Conservation (phyloP, 1,140 invertebrate genomes). For the Heliothis subflexa region DNA sequence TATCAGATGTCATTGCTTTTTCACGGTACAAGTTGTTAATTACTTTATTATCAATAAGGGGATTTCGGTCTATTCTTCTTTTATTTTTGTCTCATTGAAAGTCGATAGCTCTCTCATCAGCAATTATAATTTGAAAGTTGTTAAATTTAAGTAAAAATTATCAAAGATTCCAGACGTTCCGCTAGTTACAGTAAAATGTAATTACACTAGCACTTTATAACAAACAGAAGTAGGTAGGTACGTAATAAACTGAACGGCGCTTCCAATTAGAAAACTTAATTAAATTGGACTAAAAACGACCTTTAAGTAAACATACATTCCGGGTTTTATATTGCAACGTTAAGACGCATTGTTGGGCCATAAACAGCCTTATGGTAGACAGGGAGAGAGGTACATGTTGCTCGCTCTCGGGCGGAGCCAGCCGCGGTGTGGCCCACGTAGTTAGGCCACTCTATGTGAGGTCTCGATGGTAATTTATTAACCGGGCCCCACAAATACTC, state of each 20-base stretch:
- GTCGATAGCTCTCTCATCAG: too few relatives aligned
- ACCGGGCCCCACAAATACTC: slow-evolving; percentile 74
- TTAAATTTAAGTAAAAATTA: slow-evolving; percentile 16
- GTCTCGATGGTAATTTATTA: slow-evolving; percentile 80
- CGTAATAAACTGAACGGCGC: slow-evolving; percentile 10
- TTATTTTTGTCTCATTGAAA: too few relatives aligned
- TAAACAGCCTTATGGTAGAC: slow-evolving; percentile 37
- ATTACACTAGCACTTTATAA: slow-evolving; percentile 20
- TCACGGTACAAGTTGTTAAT: too few relatives aligned
- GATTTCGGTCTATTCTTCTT: too few relatives aligned
- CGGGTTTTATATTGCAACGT: slow-evolving; percentile 23
- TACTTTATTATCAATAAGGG: too few relatives aligned
- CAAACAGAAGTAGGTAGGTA: slow-evolving; percentile 11
- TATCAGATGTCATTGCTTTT: neutral
- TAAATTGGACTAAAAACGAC: slow-evolving; percentile 44
- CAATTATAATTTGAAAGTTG: too few relatives aligned
- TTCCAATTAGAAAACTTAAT: slow-evolving; percentile 50
- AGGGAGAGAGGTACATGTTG: slow-evolving; percentile 42
- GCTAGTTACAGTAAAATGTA: slow-evolving; percentile 51
- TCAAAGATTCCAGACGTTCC: slow-evolving; percentile 48
- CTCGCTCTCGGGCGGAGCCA: slow-evolving; percentile 69
- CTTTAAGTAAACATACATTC: slow-evolving; percentile 48
- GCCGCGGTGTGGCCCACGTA: slow-evolving; percentile 68
- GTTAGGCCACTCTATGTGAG: slow-evolving; percentile 77
- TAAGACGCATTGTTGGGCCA: slow-evolving; percentile 28